phyloP scores from a whole-genome alignment of 2,797 vertebrate genomes.

The Acanthornis magna region DNA sequence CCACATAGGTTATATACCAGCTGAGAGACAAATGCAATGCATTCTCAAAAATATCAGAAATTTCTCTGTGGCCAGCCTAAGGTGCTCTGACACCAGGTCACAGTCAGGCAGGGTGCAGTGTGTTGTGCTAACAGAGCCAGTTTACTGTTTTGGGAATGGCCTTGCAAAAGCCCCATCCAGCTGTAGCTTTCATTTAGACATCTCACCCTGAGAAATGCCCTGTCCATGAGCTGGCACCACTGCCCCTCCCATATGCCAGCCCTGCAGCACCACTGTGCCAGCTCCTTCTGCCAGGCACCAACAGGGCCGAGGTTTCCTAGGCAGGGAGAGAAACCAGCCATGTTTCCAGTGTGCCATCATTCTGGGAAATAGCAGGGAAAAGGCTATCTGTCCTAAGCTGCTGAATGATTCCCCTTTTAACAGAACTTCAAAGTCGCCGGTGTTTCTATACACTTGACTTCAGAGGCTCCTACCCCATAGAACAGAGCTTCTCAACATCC shows the following conservation, averaged over 20 bases:
- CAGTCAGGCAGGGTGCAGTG: not conserved
- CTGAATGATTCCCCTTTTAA: not conserved
- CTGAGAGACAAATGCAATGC: not conserved
- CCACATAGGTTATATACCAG: not conserved
- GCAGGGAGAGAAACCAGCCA: not conserved
- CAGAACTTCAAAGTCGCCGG: not conserved
- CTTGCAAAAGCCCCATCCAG: not conserved
- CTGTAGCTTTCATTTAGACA: fast-evolving
- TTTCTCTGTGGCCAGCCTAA: not conserved
- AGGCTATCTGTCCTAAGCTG: not conserved
- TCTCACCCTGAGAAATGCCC: not conserved
- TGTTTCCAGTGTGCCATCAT: not conserved
- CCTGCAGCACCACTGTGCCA: not conserved
- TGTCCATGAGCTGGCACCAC: fast-evolving
- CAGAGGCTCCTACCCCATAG: not conserved
- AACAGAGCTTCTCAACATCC: not conserved
- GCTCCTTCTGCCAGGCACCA: not conserved
- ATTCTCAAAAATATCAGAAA: not conserved
- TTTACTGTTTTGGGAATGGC: fast-evolving
- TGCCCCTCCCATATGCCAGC: not conserved
- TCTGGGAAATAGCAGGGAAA: not conserved
- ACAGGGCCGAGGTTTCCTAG: fast-evolving
- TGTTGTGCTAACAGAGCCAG: fast-evolving
- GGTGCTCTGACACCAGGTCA: not conserved
- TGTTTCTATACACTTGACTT: not conserved